A percentile compares a stretch with the other conserved stretches of the same genome.
These are phyloP conservation scores for Novumbra hubbsi DNA, from an alignment of 2,797 vertebrate genomes.

Conservation along the genomic window DNA sequence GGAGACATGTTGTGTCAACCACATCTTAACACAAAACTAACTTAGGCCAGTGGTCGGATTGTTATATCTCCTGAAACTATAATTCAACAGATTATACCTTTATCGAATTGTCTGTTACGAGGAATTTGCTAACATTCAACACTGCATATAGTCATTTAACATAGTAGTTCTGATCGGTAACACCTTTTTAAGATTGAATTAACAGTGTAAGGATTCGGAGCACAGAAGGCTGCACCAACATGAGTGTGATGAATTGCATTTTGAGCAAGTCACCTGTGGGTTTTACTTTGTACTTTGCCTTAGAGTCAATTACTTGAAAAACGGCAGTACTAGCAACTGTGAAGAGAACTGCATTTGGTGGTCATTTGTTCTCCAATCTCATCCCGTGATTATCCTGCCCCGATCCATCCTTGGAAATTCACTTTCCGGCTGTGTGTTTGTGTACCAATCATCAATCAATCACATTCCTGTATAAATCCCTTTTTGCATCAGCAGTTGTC, in stretches of 20 bases:
- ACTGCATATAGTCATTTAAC: conserved; percentile 8
- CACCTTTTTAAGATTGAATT: conserved; percentile 8
- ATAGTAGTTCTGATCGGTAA: background rate
- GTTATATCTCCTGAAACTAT: background rate
- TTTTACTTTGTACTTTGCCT: background rate
- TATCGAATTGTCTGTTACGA: background rate
- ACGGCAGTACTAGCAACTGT: background rate
- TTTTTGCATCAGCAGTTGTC: too few species aligned
- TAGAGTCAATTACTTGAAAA: background rate
- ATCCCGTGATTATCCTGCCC: background rate
- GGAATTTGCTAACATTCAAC: conserved; percentile 4
- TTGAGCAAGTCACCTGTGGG: background rate
- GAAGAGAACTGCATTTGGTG: background rate
- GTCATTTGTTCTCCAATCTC: background rate
- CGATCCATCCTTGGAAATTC: background rate
- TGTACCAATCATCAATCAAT: too few species aligned
- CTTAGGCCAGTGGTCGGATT: background rate
- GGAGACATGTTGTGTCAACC: background rate
- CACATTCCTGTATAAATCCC: too few species aligned
- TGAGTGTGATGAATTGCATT: background rate
- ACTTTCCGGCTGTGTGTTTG: conserved; percentile 1
- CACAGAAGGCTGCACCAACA: background rate
- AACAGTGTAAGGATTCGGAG: too few species aligned
- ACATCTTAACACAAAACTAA: background rate
- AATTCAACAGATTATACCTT: background rate